Conservation (phyloP, 2,113 vertebrate species). For the Cnemophilus loriae region DNA sequence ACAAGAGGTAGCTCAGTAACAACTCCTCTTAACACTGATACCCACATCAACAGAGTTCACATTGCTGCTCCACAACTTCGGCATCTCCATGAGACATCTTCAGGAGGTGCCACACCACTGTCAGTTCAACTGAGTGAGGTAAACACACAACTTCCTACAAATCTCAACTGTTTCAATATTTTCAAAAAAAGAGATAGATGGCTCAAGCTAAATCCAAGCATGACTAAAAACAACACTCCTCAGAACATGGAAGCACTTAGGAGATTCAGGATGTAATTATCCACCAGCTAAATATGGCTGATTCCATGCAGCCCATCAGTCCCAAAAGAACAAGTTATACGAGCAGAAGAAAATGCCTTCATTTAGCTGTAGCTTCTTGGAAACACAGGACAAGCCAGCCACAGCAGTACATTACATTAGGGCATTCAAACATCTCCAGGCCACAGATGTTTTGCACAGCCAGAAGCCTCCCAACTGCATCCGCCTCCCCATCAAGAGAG, state of each 20-base stretch:
- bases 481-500: not conserved
- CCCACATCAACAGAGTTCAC: not conserved
- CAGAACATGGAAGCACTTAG: not conserved
- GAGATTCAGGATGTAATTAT: not conserved
- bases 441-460: not conserved
- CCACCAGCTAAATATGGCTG: not conserved
- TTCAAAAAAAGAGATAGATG: not conserved
- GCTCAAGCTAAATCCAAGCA: not conserved
- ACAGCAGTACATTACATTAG: not conserved
- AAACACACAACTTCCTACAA: not conserved
- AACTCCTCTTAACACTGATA: not conserved
- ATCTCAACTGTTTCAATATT: not conserved
- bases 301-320: not conserved
- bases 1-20: not conserved
- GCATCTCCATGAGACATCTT: not conserved
- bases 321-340: not conserved
- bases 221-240: not conserved
- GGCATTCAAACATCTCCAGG: not conserved
- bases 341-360: not conserved
- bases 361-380: not conserved
- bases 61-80: not conserved
- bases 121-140: not conserved
- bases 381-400: not conserved
- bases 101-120: not conserved
- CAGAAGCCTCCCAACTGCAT: not conserved